Percentiles rank a stretch among this genome's conserved stretches.
phyloP scores from a whole-genome alignment of 2,797 vertebrate species.

The Argyrosomus regius region DNA sequence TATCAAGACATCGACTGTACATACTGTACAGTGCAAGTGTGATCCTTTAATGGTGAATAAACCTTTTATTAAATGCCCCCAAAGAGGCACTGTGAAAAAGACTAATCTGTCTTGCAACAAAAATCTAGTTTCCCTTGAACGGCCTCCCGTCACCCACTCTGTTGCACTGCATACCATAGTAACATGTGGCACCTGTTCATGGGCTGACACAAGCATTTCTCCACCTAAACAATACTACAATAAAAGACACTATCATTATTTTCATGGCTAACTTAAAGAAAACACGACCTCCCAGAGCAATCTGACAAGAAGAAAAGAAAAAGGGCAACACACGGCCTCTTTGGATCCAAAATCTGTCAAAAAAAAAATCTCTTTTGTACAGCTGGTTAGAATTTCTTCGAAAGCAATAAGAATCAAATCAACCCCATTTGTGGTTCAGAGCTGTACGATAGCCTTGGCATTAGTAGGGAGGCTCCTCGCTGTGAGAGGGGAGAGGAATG shows the following conservation, averaged over 20 bases:
- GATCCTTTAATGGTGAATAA: background rate
- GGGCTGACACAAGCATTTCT: slow-evolving; percentile 25
- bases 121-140: slow-evolving; percentile 8
- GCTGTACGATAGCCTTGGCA: slow-evolving; percentile 33
- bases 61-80: background rate
- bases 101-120: slow-evolving; percentile 14
- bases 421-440: slow-evolving; percentile 22
- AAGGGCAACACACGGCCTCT: background rate
- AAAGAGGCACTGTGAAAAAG: background rate
- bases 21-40: background rate
- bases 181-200: slow-evolving; percentile 30
- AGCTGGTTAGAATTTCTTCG: slow-evolving; percentile 26
- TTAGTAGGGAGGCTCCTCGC: slow-evolving; percentile 55
- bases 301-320: background rate
- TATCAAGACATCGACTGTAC: slow-evolving; percentile 3
- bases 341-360: slow-evolving; percentile 20
- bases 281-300: background rate
- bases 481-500: slow-evolving; percentile 63
- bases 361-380: background rate
- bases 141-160: slow-evolving; percentile 34
- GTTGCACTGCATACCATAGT: background rate
- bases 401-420: slow-evolving; percentile 44
- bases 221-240: background rate
- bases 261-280: slow-evolving; percentile 1
- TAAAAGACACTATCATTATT: background rate